Evolutionary conservation across 2,797 vertebrate genomes (phyloP).

Genomic region (Poecilia gillii): DNA sequence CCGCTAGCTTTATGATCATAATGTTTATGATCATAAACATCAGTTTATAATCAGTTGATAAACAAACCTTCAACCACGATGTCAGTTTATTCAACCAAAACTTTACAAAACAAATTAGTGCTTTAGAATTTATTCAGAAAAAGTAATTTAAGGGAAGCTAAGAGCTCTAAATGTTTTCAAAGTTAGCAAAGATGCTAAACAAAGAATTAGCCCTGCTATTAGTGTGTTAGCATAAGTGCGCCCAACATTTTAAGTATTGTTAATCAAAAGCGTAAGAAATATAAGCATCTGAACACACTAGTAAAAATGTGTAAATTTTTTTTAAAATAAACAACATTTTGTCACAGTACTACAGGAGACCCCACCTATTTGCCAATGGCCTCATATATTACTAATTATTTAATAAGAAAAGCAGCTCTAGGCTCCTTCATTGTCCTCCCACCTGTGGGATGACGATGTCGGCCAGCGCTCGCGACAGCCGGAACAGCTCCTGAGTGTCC

Average conservation of each 20-base stretch:
- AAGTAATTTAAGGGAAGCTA: too few species aligned
- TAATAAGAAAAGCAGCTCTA: background rate
- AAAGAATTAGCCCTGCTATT: too few species aligned
- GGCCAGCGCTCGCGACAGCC: conserved; percentile 91
- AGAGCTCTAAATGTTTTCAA: too few species aligned
- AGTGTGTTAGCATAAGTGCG: too few species aligned
- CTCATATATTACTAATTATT: background rate
- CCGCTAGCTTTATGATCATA: background rate
- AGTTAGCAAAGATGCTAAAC: too few species aligned
- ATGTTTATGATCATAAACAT: too few species aligned
- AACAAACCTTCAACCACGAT: too few species aligned
- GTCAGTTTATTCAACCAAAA: too few species aligned
- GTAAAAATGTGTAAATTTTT: background rate
- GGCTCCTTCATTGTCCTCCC: background rate
- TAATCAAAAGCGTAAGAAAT: background rate
- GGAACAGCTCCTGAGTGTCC: conserved; percentile 92
- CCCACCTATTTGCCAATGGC: background rate
- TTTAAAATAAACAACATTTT: background rate
- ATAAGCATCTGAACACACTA: background rate
- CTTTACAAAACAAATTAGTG: too few species aligned
- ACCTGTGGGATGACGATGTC: conserved; percentile 98
- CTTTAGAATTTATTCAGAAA: too few species aligned
- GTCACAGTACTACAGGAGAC: background rate
- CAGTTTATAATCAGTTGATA: too few species aligned
- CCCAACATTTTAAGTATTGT: background rate